phyloP scores from a whole-genome alignment of 1,140 invertebrate species.

The Drosophila murphyi region DNA sequence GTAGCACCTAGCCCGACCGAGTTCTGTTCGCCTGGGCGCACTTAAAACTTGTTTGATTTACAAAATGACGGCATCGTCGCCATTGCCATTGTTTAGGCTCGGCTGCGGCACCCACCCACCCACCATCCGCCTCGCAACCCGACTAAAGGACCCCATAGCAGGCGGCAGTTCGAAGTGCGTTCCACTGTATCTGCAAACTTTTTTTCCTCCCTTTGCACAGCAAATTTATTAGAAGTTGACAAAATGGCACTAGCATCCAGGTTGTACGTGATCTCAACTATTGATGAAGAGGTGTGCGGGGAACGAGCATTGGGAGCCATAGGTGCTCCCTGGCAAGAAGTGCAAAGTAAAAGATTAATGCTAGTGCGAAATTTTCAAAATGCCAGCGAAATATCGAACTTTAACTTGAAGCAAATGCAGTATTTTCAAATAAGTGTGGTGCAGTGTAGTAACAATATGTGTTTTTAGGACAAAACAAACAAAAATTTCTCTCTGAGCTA shows the following conservation, averaged over 20 bases:
- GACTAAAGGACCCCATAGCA: not conserved
- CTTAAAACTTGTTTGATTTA: slow-evolving; percentile 61
- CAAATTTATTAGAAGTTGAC: slow-evolving; percentile 60
- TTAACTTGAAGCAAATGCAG: slow-evolving; percentile 1
- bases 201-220: slow-evolving; percentile 15
- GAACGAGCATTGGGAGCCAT: not conserved
- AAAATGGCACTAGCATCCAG: slow-evolving; percentile 33
- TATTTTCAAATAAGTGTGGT: not conserved
- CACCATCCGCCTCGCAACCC: not conserved
- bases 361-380: not conserved
- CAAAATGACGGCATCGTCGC: slow-evolving; percentile 54
- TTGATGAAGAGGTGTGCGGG: slow-evolving; percentile 11
- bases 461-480: not conserved
- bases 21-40: slow-evolving; percentile 44
- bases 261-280: slow-evolving; percentile 43
- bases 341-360: slow-evolving; percentile 31
- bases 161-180: slow-evolving; percentile 39
- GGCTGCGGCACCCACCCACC: not conserved
- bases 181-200: slow-evolving; percentile 40
- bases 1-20: slow-evolving; percentile 31
- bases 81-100: slow-evolving; percentile 43
- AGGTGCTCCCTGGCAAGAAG: not conserved
- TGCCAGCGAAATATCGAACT: not conserved
- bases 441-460: slow-evolving; percentile 2
- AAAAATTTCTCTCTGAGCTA: not conserved